A percentile compares a stretch with the other conserved stretches of the same genome.
Evolutionary conservation across 2,888 invertebrate species (phyloP).

Genomic region (Serripes groenlandicus): DNA sequence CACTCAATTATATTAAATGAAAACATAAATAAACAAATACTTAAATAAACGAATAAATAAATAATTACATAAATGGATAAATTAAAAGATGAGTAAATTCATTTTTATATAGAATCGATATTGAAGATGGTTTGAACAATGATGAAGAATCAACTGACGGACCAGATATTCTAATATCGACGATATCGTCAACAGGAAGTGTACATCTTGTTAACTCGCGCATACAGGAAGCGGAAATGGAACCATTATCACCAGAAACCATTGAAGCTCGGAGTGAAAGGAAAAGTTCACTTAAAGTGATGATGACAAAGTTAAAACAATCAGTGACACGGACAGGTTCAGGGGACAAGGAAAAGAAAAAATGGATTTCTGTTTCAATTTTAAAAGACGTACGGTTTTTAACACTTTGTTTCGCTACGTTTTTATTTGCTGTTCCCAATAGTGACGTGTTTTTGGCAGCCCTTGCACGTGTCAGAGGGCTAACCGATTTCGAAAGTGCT

Average conservation of each 20-base stretch:
- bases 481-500: conserved; percentile 70
- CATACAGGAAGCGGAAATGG: neutral
- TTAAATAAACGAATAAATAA: too few species aligned
- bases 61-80: too few species aligned
- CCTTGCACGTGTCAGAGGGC: conserved; percentile 69
- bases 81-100: too few species aligned
- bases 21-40: too few species aligned
- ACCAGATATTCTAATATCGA: neutral
- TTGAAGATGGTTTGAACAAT: too few species aligned
- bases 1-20: too few species aligned
- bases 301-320: neutral
- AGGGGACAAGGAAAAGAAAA: conserved; percentile 25
- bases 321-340: neutral
- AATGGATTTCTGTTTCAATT: conserved; percentile 50
- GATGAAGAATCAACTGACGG: too few species aligned
- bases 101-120: too few species aligned
- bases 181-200: conserved; percentile 48
- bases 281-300: neutral
- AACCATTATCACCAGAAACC: neutral
- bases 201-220: conserved; percentile 20
- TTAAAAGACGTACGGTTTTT: conserved; percentile 71
- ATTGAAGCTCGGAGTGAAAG: neutral
- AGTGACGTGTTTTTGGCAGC: conserved; percentile 77
- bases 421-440: conserved; percentile 62
- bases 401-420: conserved; percentile 62